Evolutionary conservation across 2,113 vertebrate genomes (phyloP).

Genomic region (Neotoma lepida): DNA sequence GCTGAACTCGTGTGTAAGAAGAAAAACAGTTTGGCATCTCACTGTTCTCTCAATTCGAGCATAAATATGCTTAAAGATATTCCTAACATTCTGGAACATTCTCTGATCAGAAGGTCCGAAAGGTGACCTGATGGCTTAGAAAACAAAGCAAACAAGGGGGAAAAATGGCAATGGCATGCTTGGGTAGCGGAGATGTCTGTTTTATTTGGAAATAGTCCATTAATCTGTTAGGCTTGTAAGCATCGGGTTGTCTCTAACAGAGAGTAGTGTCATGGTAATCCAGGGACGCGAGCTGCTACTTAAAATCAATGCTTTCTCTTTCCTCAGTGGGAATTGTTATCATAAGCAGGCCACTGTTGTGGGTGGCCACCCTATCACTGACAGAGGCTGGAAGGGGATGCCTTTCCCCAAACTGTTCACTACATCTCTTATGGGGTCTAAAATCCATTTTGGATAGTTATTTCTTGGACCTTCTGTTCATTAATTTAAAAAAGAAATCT

Average conservation of each 20-base stretch:
- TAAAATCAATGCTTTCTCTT: not conserved
- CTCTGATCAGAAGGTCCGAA: slow-evolving; percentile 21
- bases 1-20: slow-evolving; percentile 21
- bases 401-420: not conserved
- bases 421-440: not conserved
- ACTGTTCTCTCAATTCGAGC: not conserved
- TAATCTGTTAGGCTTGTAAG: not conserved
- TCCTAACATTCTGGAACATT: not conserved
- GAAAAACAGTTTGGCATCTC: not conserved
- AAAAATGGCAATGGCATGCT: not conserved
- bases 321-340: not conserved
- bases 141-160: slow-evolving; percentile 6
- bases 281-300: not conserved
- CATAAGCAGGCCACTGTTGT: not conserved
- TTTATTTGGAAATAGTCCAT: slow-evolving; percentile 45
- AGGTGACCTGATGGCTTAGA: not conserved
- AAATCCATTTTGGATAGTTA: not conserved
- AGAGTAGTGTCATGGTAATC: not conserved
- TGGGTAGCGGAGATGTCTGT: not conserved
- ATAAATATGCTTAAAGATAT: slow-evolving; percentile 31
- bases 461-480: slow-evolving; percentile 18
- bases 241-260: not conserved
- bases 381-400: not conserved
- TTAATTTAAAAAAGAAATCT: not conserved
- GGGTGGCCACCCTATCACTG: not conserved